Evolutionary conservation across 2,113 vertebrate genomes (phyloP), one percentile per base, ranked within the genome.

Genomic region (Ciconia boyciana): DNA sequence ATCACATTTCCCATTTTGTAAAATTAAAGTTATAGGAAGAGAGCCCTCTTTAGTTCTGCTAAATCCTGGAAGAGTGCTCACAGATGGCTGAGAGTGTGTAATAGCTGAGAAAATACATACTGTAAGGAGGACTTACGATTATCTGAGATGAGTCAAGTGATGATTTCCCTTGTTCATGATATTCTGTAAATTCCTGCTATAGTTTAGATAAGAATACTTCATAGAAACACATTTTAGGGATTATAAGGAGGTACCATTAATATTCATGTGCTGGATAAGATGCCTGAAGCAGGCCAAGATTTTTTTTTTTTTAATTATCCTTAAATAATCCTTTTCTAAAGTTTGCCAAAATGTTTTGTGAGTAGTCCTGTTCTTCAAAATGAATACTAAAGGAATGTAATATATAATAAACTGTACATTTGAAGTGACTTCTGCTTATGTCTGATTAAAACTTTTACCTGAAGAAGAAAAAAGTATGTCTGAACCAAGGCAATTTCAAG

Each of bases 141-240:
- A 93, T 79, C 86, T 97, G 94, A 97, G 70, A 84, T 94, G 55
- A 95, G 51, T 96, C 89, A 97, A 95, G 62, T 91, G 78, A 51
- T 96, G 25, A 94, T 93, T 93, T 96, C 75, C 49, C 13, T 79
- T 16, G 54, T 93, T 96, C 79, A 32, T 93, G 80, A 89, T 93
- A 75, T 49, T 80, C 94, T 97, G 51, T 81, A 90, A 82, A 87
- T 95, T 95, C 34, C 86, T 95, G 22, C 46, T 92, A 26, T 64
- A 62, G 26, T 79, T 90, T 76, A 80, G 11, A 55, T 80, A 62
- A 83, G 89, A 87, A 61, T 87, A 61, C 12, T 89, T 82, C 48
- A 85, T 16, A 69, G 17, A 46, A 87, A 90, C 32, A 69, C 7
- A 57, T 84, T 94, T 89, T 64, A 55, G 52, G 86, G 77, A 89